phyloP scores from a whole-genome alignment of 2,888 invertebrate species.

The Diarsia brunnea region DNA sequence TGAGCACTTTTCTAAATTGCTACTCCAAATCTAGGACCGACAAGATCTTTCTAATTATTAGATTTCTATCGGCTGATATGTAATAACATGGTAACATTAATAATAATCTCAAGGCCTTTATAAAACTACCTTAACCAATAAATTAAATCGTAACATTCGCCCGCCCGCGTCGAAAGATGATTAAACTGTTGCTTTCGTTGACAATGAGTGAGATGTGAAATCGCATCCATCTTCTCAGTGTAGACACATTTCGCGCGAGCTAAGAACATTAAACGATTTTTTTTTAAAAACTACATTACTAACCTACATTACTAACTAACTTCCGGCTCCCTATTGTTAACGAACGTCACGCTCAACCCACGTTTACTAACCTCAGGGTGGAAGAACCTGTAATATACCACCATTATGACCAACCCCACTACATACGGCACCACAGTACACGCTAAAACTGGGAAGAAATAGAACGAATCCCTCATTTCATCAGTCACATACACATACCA shows the following conservation, averaged over 20 bases:
- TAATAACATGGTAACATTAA: conserved; percentile 1
- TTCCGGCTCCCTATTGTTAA: conserved; percentile 67
- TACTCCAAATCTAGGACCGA: neutral
- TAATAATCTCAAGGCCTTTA: conserved; percentile 1
- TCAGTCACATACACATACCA: conserved; percentile 91
- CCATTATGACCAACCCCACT: conserved; percentile 93
- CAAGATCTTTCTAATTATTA: neutral
- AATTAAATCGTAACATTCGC: neutral
- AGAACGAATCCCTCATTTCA: conserved; percentile 86
- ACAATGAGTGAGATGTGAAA: neutral
- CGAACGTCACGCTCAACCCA: conserved; percentile 75
- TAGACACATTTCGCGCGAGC: neutral
- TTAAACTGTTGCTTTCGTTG: neutral
- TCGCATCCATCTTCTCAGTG: neutral
- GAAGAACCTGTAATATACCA: conserved; percentile 93
- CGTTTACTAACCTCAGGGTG: conserved; percentile 91
- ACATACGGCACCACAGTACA: conserved; percentile 92
- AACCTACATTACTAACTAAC: too few species aligned
- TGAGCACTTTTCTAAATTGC: neutral
- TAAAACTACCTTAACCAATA: neutral
- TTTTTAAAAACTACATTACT: too few species aligned
- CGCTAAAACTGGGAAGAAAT: conserved; percentile 91
- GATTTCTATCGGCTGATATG: neutral
- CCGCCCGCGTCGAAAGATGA: neutral
- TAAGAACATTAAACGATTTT: neutral